Evolutionary conservation across 2,888 invertebrate genomes (phyloP), one percentile per base, ranked within the genome.

Genomic region (Drosophila formosana): DNA sequence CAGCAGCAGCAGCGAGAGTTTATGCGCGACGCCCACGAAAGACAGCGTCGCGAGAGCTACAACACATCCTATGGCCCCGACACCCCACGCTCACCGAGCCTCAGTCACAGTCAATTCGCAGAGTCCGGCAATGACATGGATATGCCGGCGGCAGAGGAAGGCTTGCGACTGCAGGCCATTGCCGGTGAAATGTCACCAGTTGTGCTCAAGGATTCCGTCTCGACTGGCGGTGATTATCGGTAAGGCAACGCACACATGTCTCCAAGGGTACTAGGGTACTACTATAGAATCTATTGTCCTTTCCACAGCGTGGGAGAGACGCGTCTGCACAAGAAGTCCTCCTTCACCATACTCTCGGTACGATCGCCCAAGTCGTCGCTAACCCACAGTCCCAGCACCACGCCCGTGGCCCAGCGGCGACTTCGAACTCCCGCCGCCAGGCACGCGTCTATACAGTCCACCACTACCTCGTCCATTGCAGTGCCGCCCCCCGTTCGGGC

Each of bases 261-360:
- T 18, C 18, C 2, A 1, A 18, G 18, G 18, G 18, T 18, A 18
- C 8, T n/a, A n/a, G n/a, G n/a, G n/a, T n/a, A n/a, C n/a, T n/a
- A n/a, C n/a, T 8, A 37, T 34, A 23, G 11, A 11, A 34, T 8
- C 4, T 18, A 2, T 3, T 47, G 32, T 6, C 5, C 46, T 46
- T 53, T 64, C 9, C 18, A 45, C 50, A 92, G 92, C 66, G 91
- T 92, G 30, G 90, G 90, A 6, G 90, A 91, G 49, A 79, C 91
- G 3, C 94, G 95, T 67, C 93, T 94, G 65, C 95, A 95, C 85
- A 94, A 94, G 63, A 95, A 95, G 89, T 93, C 95, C 6, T 95
- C 95, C 3, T 96, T 96, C 90, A 95, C 95, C 70, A 95, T 96
- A 76, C 93, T 96, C 65, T 93, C 95, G 11, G 95, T 95, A 75